Percentiles rank a stretch among this genome's conserved stretches.
Evolutionary conservation across 1,140 invertebrate species (phyloP).

Genomic region (Mylabris phalerata): DNA sequence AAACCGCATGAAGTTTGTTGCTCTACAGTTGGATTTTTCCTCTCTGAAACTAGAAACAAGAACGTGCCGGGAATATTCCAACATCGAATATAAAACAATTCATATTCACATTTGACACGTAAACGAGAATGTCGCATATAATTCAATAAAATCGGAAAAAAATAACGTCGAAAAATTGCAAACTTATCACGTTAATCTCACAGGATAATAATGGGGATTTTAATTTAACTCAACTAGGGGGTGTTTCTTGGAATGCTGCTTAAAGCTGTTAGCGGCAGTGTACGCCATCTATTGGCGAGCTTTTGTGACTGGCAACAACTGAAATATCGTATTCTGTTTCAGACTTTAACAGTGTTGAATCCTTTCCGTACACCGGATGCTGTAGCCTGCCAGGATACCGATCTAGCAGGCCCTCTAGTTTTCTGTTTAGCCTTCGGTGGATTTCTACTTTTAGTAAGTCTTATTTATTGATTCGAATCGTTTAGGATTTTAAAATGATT

Average conservation of each 20-base stretch:
- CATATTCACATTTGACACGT: neutral
- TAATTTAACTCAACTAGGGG: no score
- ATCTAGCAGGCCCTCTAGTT: constrained; percentile 73
- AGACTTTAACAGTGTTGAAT: constrained; percentile 74
- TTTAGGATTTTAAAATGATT: neutral
- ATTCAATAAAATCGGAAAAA: neutral
- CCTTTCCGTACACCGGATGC: constrained; percentile 58
- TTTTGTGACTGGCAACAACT: neutral
- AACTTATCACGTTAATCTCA: no score
- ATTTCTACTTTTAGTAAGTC: constrained; percentile 47
- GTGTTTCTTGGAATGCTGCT: neutral
- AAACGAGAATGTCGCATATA: neutral
- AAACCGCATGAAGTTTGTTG: constrained; percentile 21
- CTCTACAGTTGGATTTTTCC: neutral
- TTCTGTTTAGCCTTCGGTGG: constrained; percentile 75
- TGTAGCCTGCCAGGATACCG: constrained; percentile 63
- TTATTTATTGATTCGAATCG: neutral
- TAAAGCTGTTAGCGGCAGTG: neutral
- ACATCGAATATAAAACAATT: neutral
- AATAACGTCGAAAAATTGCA: no score
- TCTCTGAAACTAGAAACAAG: no score
- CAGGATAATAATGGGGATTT: no score
- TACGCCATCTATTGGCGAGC: neutral
- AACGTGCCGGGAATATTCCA: neutral
- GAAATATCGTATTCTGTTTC: constrained; percentile 21